Evolutionary conservation across 2,797 vertebrate species (phyloP), one percentile per base, ranked within the genome.

Genomic region (Tarsius wallacei): DNA sequence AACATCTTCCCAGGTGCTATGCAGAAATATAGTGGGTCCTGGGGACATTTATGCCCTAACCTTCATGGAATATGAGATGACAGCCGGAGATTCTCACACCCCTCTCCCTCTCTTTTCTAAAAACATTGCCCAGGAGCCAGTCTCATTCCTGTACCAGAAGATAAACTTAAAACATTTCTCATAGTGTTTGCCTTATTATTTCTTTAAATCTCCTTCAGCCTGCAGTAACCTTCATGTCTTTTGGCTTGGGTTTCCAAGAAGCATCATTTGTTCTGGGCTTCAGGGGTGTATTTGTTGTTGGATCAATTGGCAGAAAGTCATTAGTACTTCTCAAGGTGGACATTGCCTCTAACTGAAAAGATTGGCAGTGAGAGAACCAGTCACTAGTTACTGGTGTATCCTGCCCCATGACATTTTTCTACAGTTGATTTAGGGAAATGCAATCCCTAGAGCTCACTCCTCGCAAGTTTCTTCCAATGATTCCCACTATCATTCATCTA

Each of bases 41-140:
- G 49, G 55, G 36, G 33, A 7, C 13, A 11, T 0, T 74, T 36
- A 28, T 0, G 2, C 5, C 55, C 64, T 19, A 49, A 21, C 33
- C 31, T 12, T 53, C 68, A 1, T 0, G 55, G 71, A 36, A 12
- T 26, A 36, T 3, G 10, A 26, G 26, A 12, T 63, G n/a, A 68
- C 64, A 77, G 70, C 59, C 68, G 16, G 47, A 57, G 31, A 59
- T n/a, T 22, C 86, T 70, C 31, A 36, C 49, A 77, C 12, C 17
- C 2, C n/a, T 26, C 36, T 78, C 22, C 42, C 42, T 49, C 61
- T 91, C 47, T 85, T 77, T 55, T 47, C 63, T 66, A 59, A 82
- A 88, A 80, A 12, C 3, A 4, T 31, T 7, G 3, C 47, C 61
- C 8, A 26, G 33, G 78, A n/a, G 8, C 85, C 66, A 31, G 17